These are phyloP conservation scores for Neodon shergylaensis DNA, from an alignment of 2,113 vertebrate genomes.

Conservation along the genomic window DNA sequence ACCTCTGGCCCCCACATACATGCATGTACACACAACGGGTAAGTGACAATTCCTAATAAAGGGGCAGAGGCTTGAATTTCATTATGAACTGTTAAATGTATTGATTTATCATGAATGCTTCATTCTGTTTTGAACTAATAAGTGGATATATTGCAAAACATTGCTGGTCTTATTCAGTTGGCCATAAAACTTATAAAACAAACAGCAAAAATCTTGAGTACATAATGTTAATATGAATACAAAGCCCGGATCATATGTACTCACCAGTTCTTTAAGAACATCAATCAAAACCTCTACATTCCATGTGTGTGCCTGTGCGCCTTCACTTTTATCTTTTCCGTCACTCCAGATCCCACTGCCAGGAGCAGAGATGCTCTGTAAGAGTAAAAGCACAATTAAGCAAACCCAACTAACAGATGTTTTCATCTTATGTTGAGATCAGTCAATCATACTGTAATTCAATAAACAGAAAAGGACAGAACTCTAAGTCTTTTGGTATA, in stretches of 20 bases:
- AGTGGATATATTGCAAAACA: not conserved
- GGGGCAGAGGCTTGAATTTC: not conserved
- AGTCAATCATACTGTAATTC: not conserved
- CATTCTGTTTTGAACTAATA: not conserved
- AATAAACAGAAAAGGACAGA: not conserved
- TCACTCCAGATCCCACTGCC: conserved; percentile 99
- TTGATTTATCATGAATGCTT: not conserved
- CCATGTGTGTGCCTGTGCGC: conserved; percentile 96
- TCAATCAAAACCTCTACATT: conserved; percentile 99
- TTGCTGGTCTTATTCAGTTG: not conserved
- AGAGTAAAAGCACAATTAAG: conserved; percentile 62
- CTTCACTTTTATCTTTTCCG: conserved; percentile 97
- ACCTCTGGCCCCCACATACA: not conserved
- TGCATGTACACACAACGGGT: not conserved
- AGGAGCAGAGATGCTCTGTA: conserved; percentile 96
- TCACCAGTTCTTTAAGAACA: conserved; percentile 97
- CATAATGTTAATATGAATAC: not conserved
- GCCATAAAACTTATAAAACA: not conserved
- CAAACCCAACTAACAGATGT: not conserved
- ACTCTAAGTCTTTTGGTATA: conserved; percentile 22
- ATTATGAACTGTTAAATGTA: not conserved
- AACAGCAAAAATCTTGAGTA: not conserved
- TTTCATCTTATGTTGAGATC: not conserved
- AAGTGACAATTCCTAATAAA: not conserved
- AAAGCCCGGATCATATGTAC: conserved; percentile 67